Evolutionary conservation across 2,797 vertebrate genomes (phyloP).

Genomic region (Pelobates cultripes): DNA sequence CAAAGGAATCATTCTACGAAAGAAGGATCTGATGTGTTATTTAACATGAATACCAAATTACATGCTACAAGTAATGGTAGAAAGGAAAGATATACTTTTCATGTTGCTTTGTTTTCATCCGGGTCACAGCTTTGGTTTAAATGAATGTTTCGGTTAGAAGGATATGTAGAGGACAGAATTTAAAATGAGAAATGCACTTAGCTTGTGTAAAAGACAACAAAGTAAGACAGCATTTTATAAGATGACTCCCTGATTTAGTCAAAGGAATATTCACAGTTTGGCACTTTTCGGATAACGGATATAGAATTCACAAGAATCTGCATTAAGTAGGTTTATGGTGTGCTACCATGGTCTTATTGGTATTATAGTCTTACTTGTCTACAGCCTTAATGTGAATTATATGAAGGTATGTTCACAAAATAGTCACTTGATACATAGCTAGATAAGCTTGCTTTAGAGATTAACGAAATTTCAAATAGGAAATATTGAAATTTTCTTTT

Average conservation of each 20-base stretch:
- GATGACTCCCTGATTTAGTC: neutral
- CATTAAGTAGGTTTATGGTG: no score
- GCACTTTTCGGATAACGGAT: no score
- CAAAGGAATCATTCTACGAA: slow-evolving; percentile 53
- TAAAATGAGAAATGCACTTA: slow-evolving; percentile 14
- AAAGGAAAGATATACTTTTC: slow-evolving; percentile 22
- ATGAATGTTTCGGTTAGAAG: slow-evolving; percentile 47
- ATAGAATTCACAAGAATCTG: no score
- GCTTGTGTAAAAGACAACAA: neutral
- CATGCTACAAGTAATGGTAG: slow-evolving; percentile 24
- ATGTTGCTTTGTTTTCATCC: slow-evolving; percentile 50
- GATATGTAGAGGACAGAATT: slow-evolving; percentile 22
- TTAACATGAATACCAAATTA: slow-evolving; percentile 56
- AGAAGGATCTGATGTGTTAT: slow-evolving; percentile 47
- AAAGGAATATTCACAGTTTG: no score
- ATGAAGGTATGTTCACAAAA: no score
- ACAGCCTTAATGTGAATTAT: no score
- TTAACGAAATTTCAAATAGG: no score
- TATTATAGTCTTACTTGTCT: no score
- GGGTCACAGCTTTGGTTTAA: slow-evolving; percentile 46
- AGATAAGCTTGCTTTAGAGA: no score
- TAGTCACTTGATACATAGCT: no score
- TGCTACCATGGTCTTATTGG: no score
- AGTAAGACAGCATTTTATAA: neutral
- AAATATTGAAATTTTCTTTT: no score